Base-by-base conservation (phyloP, 2,113 vertebrate genomes). In the Hippocampus comes region DNA sequence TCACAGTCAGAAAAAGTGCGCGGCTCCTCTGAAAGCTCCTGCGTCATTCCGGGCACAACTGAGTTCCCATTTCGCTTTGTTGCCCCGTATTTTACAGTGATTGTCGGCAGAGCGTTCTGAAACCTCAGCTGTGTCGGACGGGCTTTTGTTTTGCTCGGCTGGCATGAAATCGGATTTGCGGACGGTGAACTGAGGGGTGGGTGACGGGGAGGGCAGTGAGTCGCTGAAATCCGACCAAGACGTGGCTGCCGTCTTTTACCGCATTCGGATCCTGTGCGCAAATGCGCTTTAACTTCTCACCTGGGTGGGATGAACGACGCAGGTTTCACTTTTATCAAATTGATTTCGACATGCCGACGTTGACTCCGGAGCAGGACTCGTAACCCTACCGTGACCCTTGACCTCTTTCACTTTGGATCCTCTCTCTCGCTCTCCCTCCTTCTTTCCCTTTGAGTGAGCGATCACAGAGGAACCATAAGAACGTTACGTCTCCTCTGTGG, bases 81-180 rank as follows among this genome's bases (percentile, higher is more conserved):
- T 85, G 71, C 81, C 18, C 86, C 67, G 73, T 38, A 85, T 90
- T 89, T 86, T 79, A 84, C 77, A 68, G 84, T 51, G 76, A 80
- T 84, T 83, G 78, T 77, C 53, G 46, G 63, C 70, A 85, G 84
- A 86, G 74, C 81, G 74, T 65, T 73, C 80, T 67, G 67, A 77
- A 83, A 81, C 83, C 30, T 38, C 78, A 74, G 87, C 86, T 77
- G 74, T 76, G 84, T 79, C 76, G 79, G 83, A 82, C 66, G 10
- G 80, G 81, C 78, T 86, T 90, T 88, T 87, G 86, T 89, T 85
- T 87, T 73, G 64, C 23, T 6, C 63, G 66, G 74, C 80, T 78
- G 81, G 77, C 77, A 82, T 88, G 82, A 89, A 89, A 88, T 85
- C 67, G 79, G 87, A 91, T 90, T 89, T 89, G 76, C 72, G 80